These are phyloP conservation scores for Sprattus sprattus DNA, from an alignment of 2,113 vertebrate species.

Conservation along the genomic window DNA sequence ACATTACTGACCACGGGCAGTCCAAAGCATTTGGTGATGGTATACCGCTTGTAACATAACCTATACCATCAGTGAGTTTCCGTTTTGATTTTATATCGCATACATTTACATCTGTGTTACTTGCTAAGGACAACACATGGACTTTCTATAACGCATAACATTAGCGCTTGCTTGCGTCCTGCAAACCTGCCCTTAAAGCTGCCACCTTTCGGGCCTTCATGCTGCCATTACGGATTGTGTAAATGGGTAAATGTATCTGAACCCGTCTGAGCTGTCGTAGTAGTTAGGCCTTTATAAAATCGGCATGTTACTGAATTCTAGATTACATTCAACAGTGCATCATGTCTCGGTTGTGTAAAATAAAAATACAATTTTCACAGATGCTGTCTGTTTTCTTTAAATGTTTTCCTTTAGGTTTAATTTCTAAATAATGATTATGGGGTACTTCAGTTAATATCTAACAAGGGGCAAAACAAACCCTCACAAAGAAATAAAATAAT, in stretches of 20 bases:
- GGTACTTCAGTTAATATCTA: neutral
- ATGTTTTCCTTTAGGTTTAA: neutral
- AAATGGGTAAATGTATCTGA: neutral
- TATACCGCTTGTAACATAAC: neutral
- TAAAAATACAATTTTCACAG: neutral
- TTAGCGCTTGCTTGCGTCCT: neutral
- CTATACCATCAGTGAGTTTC: neutral
- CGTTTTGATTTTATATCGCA: neutral
- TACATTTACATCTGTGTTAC: neutral
- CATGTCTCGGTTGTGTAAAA: neutral
- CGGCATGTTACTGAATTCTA: neutral
- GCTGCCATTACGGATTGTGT: neutral
- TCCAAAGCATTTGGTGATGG: neutral
- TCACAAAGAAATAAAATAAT: too few species aligned
- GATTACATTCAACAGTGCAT: neutral
- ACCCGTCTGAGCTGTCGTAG: too few species aligned
- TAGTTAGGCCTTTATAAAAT: too few species aligned
- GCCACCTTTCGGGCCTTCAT: neutral
- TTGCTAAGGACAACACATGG: neutral
- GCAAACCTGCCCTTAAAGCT: neutral
- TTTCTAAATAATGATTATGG: neutral
- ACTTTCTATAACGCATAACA: too few species aligned
- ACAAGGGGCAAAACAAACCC: neutral
- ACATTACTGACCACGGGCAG: neutral
- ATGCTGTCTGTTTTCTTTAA: neutral